Conservation (phyloP, 1,140 invertebrate species). For the Saccostrea cuccullata region DNA sequence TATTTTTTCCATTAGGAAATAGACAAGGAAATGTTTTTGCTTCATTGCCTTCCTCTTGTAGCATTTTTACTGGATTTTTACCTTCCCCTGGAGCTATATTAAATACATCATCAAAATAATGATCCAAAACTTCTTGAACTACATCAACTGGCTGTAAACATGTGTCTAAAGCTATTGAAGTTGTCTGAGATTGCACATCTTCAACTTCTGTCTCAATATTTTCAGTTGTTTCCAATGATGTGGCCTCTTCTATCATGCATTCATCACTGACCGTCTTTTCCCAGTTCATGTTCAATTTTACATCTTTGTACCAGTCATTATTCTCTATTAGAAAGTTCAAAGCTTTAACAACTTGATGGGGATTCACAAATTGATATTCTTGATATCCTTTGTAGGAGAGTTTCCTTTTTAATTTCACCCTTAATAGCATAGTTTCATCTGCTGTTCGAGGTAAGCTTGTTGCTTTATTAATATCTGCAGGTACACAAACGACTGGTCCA, state of each 20-base stretch:
- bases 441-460: neutral
- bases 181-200: neutral
- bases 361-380: neutral
- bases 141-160: too few species aligned
- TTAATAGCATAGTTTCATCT: conserved; percentile 6
- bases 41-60: conserved; percentile 47
- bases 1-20: conserved; percentile 43
- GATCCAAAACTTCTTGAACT: too few species aligned
- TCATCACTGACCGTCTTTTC: neutral
- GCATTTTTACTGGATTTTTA: conserved; percentile 42
- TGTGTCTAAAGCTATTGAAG: neutral
- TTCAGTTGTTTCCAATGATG: neutral
- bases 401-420: conserved; percentile 17
- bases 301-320: conserved; percentile 8
- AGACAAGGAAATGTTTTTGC: conserved; percentile 43
- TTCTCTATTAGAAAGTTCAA: neutral
- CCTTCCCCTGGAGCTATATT: conserved; percentile 41
- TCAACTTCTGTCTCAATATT: neutral
- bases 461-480: neutral
- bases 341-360: neutral
- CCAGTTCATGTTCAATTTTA: neutral
- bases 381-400: conserved; percentile 4
- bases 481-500: neutral
- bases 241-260: neutral
- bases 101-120: too few species aligned